phyloP scores from a whole-genome alignment of 1,140 invertebrate genomes.

The Armadillidium nasatum region DNA sequence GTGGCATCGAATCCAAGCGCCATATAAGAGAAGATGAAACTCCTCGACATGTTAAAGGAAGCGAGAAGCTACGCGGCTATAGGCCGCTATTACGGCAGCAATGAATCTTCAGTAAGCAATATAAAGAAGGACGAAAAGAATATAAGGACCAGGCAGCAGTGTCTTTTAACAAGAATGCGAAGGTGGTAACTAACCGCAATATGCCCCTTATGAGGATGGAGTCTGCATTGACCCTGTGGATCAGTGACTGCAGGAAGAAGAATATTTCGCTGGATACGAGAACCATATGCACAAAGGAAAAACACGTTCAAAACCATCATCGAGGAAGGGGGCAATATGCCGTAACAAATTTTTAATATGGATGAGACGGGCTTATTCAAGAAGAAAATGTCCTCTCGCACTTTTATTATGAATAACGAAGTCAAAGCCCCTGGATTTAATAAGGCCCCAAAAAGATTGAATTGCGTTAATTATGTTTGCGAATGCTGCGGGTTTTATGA shows the following conservation, averaged over 20 bases:
- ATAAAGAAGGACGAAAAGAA: conserved; percentile 18
- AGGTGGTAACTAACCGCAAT: conserved; percentile 12
- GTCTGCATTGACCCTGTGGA: background rate
- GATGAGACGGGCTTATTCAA: too few species aligned
- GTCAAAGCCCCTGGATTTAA: too few species aligned
- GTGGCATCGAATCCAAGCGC: too few species aligned
- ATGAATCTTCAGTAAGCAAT: conserved; percentile 16
- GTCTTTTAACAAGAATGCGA: background rate
- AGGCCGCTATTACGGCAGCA: background rate
- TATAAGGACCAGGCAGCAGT: background rate
- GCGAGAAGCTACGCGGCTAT: background rate
- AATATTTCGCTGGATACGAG: conserved; percentile 4
- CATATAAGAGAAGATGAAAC: conserved; percentile 10
- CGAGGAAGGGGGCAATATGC: too few species aligned
- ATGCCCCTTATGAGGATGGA: conserved; percentile 14
- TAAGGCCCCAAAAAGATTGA: too few species aligned
- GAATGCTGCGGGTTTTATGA: too few species aligned
- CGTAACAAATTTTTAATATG: too few species aligned
- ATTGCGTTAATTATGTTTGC: too few species aligned
- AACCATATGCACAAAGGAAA: conserved; percentile 1
- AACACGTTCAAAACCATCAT: too few species aligned
- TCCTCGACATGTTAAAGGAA: conserved; percentile 25
- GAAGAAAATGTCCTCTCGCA: too few species aligned
- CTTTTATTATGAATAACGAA: too few species aligned
- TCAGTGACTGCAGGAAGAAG: conserved; percentile 6